A percentile compares a stretch with the other conserved stretches of the same genome.
Conservation (phyloP, 1,140 invertebrate species). For the Homarus americanus region DNA sequence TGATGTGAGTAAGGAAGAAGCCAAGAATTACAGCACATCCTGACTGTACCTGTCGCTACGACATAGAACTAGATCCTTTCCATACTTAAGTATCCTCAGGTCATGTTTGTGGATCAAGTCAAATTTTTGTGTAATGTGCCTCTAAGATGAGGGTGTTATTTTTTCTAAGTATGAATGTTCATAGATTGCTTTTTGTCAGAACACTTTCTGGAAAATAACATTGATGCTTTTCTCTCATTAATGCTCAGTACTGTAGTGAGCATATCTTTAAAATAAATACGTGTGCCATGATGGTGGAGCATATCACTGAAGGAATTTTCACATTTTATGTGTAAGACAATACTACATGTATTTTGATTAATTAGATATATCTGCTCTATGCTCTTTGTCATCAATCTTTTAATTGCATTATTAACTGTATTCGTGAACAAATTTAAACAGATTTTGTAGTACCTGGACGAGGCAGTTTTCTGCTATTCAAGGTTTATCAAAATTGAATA, state of each 20-base stretch:
- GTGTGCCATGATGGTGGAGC: slow-evolving; percentile 1
- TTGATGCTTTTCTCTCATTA: not conserved
- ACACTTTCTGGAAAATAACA: not conserved
- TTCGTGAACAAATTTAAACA: too few relatives aligned
- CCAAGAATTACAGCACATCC: slow-evolving; percentile 23
- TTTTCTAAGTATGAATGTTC: slow-evolving; percentile 7
- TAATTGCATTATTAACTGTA: not conserved
- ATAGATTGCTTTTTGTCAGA: not conserved
- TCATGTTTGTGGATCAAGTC: slow-evolving; percentile 27
- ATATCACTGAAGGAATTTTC: slow-evolving; percentile 8
- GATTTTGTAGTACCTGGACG: too few relatives aligned
- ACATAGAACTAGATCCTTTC: slow-evolving; percentile 22
- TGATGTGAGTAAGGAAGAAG: slow-evolving; percentile 8
- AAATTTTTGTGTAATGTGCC: slow-evolving; percentile 23
- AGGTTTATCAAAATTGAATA: not conserved
- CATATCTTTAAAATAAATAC: not conserved
- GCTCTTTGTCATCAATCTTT: not conserved
- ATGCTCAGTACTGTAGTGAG: not conserved
- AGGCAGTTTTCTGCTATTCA: too few relatives aligned
- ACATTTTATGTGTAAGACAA: not conserved
- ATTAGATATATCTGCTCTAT: not conserved
- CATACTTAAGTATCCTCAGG: slow-evolving; percentile 48
- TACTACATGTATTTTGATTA: not conserved
- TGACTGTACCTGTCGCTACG: slow-evolving; percentile 30
- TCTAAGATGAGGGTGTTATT: slow-evolving; percentile 6